These are phyloP conservation scores for Troides oblongomaculatus DNA, from an alignment of 2,888 invertebrate genomes.

Conservation along the genomic window DNA sequence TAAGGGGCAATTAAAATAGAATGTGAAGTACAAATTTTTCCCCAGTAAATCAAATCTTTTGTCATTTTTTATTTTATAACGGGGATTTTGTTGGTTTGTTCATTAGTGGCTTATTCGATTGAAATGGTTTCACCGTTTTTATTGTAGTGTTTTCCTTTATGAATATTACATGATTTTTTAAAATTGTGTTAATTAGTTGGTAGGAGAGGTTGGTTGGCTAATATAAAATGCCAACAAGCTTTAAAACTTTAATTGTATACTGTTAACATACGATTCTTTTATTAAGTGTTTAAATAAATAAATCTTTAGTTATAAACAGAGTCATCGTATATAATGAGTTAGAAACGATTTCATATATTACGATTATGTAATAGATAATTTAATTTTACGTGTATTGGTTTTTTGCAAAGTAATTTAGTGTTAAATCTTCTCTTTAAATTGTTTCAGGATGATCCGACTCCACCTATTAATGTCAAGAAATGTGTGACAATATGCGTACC, in stretches of 20 bases:
- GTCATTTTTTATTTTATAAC: constrained; percentile 3
- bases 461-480: constrained; percentile 46
- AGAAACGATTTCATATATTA: no score
- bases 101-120: neutral
- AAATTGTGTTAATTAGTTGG: no score
- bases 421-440: constrained; percentile 3
- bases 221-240: no score
- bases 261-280: no score
- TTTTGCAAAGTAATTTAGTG: neutral
- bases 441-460: constrained; percentile 64
- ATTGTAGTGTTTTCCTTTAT: neutral
- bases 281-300: no score
- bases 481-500: constrained; percentile 48
- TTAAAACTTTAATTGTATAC: no score
- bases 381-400: no score
- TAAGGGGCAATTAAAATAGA: neutral
- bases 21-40: constrained; percentile 4
- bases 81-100: constrained; percentile 3
- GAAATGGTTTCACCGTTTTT: neutral
- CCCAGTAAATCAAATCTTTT: constrained; percentile 2
- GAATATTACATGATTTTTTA: neutral
- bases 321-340: no score
- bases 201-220: no score
- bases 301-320: no score
- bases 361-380: no score